Evolutionary conservation across 2,113 vertebrate species (phyloP), one percentile per base, ranked within the genome.

Genomic region (Embiotoca jacksoni): DNA sequence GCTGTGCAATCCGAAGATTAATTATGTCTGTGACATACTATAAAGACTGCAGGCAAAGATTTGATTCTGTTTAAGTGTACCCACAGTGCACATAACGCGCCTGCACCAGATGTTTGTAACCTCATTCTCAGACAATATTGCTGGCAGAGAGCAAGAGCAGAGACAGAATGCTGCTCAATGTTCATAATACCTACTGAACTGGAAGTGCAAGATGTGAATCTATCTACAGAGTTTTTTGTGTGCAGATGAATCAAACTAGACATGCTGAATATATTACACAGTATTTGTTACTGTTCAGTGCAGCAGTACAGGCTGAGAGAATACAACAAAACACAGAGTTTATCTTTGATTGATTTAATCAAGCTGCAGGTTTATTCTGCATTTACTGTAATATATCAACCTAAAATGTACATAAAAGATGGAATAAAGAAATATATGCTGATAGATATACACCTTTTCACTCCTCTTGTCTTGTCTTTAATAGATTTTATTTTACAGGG

Each of bases 31-130:
- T 82, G 83, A 88, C 86, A 82, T 77, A 60, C 75, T 62, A 69
- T 82, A 84, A 3, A 73, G 78, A 76, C 85, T 68, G 85, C 81
- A 63, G 88, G 65, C 47, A 7, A 69, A 80, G 81, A 86, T 86
- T 78, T 82, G 79, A 87, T 85, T 82, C 80, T 33, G 67, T 86
- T 72, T 79, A 91, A 91, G 78, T 77, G 84, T 41, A 81, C 88
- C 87, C 88, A 66, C 1, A 84, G 78, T 80, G 88, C 72, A 8
- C 75, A 49, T 90, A 80, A 82, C 30, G 10, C 3, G 46, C 68
- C 71, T 83, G 83, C 82, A 83, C 82, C 91, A 91, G 84, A 91
- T 90, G 88, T 83, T 86, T 1, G 56, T 76, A 87, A 83, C 82
- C 88, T 89, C 80, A 63, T 75, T 90, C 79, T 63, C 82, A 62